Evolutionary conservation across 2,888 invertebrate species (phyloP).

Genomic region (Drosophila formosana): DNA sequence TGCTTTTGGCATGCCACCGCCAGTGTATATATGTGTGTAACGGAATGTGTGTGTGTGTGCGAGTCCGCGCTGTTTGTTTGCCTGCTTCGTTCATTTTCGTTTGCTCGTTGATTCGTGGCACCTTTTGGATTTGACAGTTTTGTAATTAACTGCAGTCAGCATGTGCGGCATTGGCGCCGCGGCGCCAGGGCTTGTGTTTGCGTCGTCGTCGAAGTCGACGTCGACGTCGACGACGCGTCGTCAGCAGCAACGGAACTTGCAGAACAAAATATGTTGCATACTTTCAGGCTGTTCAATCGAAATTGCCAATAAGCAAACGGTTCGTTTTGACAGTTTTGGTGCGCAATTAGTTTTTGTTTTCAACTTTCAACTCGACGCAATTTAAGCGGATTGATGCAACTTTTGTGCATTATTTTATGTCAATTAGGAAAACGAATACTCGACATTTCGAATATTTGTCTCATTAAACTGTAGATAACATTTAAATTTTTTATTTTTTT

Average conservation of each 20-base stretch:
- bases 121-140: constrained; percentile 85
- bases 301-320: constrained; percentile 66
- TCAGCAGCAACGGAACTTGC: constrained; percentile 7
- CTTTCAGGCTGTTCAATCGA: constrained; percentile 65
- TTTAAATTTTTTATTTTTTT: too few species aligned
- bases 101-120: constrained; percentile 76
- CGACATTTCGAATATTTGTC: background rate
- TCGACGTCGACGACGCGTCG: constrained; percentile 11
- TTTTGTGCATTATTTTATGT: background rate
- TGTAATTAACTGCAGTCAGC: constrained; percentile 85
- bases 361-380: constrained; percentile 35
- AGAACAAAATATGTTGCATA: constrained; percentile 69
- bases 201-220: constrained; percentile 16
- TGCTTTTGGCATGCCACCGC: constrained; percentile 61
- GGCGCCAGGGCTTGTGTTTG: constrained; percentile 14
- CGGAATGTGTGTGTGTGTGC: constrained; percentile 20
- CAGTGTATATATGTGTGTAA: constrained; percentile 14
- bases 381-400: constrained; percentile 14
- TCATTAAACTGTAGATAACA: too few species aligned
- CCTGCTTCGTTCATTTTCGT: constrained; percentile 57
- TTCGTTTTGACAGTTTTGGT: constrained; percentile 60
- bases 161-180: constrained; percentile 57
- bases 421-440: background rate
- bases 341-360: constrained; percentile 65
- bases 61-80: constrained; percentile 52